Evolutionary conservation across 2,113 vertebrate genomes (phyloP), one percentile per base, ranked within the genome.

Genomic region (Vicugna pacos): DNA sequence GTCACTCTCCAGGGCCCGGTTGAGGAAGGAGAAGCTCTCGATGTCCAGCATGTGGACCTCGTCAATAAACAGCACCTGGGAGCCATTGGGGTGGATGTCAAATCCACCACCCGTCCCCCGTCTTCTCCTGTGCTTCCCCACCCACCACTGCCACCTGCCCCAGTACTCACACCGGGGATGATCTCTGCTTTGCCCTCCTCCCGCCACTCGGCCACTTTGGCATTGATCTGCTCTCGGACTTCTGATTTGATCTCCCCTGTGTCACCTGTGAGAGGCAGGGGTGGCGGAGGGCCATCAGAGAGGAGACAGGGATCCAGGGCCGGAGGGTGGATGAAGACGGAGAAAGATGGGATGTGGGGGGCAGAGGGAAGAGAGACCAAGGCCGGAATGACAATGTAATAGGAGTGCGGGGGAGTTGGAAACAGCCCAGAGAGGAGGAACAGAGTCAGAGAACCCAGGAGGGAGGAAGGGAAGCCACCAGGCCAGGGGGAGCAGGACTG

Each of bases 21-120:
- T 99, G 94, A 99, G 98, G 98, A 99, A 99, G 26, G 99, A 99
- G 92, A 99, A 99, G 94, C 99, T 99, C 98, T 99, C 99, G 46
- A 99, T 99, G 94, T 99, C 99, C 97, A 99, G 98, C 99, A 99
- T 99, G 89, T 99, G 99, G 15, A 99, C 99, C 98, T 99, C 99
- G 0, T 99, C 99, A 4, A 99, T 99, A 97, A 99, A 99, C 46
- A 99, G 99, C 95, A 99, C 99, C 99, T 99, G 93, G 24, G 42
- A 38, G 64, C 10, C 89, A 6, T 2, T 0, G 19, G 65, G 30
- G 7, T 0, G 0, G 0, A 2, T 0, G 28, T 84, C 79, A 76
- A 2, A 22, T 2, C 22, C 42, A 0, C 17, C 11, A 1, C 5
- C 17, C 0, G 0, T 0, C 0, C 1, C 22, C 38, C 6, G 4